These are phyloP conservation scores for Seira ritae DNA, from an alignment of 2,888 invertebrate genomes.

Conservation along the genomic window DNA sequence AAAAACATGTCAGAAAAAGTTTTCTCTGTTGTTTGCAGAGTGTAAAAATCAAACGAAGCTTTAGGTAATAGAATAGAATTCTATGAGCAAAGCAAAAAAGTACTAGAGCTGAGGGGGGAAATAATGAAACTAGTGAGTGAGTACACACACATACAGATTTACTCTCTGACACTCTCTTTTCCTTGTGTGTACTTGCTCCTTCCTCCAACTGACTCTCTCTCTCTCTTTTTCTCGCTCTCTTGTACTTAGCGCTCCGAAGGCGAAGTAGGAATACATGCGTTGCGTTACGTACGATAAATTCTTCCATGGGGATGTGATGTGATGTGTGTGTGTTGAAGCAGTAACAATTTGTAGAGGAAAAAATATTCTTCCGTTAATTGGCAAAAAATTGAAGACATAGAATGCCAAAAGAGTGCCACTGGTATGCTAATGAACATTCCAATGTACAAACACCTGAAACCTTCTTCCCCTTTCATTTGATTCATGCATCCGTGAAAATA, in stretches of 20 bases:
- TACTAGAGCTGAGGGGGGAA: too few relatives aligned
- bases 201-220: conserved; percentile 15
- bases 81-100: too few relatives aligned
- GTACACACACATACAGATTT: too few relatives aligned
- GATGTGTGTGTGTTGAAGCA: not conserved
- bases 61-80: too few relatives aligned
- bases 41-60: too few relatives aligned
- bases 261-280: not conserved
- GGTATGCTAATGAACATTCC: conserved; percentile 73
- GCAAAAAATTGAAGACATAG: conserved; percentile 67
- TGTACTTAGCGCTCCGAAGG: too few relatives aligned
- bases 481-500: not conserved
- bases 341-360: conserved; percentile 69
- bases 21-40: too few relatives aligned
- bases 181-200: too few relatives aligned
- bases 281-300: not conserved
- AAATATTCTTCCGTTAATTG: conserved; percentile 71
- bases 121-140: too few relatives aligned
- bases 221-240: not conserved
- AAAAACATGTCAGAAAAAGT: too few relatives aligned
- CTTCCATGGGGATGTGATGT: conserved; percentile 1
- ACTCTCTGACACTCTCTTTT: too few relatives aligned
- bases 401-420: conserved; percentile 65
- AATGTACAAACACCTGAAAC: conserved; percentile 70
- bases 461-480: conserved; percentile 15